A percentile compares a stretch with the other conserved stretches of the same genome.
Evolutionary conservation across 2,888 invertebrate species (phyloP).

Genomic region (Leptinotarsa peninsularis): DNA sequence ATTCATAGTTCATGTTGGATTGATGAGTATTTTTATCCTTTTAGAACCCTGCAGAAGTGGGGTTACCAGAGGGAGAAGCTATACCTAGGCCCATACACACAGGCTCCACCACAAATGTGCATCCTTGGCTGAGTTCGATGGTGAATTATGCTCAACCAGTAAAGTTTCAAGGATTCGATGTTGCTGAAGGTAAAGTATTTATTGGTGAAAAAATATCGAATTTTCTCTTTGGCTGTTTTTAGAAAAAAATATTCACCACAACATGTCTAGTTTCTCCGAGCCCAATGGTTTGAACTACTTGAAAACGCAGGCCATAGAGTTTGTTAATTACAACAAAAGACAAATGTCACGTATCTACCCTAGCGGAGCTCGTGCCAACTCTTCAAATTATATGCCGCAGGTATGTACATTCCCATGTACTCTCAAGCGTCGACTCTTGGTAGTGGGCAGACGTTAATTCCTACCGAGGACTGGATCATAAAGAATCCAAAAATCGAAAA

Average conservation of each 20-base stretch:
- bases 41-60: conserved; percentile 47
- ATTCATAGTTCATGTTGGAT: too few species aligned
- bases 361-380: conserved; percentile 97
- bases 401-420: conserved; percentile 64
- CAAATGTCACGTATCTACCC: conserved; percentile 99
- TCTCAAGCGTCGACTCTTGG: too few species aligned
- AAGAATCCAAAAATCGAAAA: too few species aligned
- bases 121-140: conserved; percentile 98
- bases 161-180: conserved; percentile 98
- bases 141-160: conserved; percentile 99
- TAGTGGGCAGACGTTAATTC: too few species aligned
- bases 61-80: conserved; percentile 71
- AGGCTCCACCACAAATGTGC: conserved; percentile 98
- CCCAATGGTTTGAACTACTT: conserved; percentile 95
- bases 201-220: background rate
- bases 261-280: conserved; percentile 99
- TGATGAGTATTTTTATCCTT: background rate
- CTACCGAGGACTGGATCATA: too few species aligned
- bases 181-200: conserved; percentile 84
- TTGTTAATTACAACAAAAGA: conserved; percentile 99
- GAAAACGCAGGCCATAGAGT: conserved; percentile 96
- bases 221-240: conserved; percentile 56
- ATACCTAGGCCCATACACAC: conserved; percentile 84
- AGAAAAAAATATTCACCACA: conserved; percentile 96
- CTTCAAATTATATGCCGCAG: conserved; percentile 99